These are phyloP conservation scores for Pseudochirops corinnae DNA, from an alignment of 2,797 vertebrate species.

Conservation along the genomic window DNA sequence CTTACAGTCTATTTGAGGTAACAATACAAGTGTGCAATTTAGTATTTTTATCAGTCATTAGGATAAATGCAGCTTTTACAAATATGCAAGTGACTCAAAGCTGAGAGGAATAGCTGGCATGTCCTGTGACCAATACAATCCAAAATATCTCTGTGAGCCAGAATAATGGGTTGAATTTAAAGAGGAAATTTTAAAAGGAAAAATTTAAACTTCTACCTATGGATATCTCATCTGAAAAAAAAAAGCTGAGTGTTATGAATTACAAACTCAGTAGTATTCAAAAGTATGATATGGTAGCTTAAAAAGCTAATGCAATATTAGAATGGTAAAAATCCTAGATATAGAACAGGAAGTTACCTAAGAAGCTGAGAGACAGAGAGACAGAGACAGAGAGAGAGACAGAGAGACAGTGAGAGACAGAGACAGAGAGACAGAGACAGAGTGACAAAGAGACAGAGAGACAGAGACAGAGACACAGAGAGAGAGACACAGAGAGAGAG, in stretches of 20 bases:
- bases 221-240: neutral
- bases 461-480: too few relatives aligned
- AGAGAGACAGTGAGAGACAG: too few relatives aligned
- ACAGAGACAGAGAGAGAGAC: too few relatives aligned
- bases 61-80: neutral
- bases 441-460: too few relatives aligned
- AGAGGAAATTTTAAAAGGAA: neutral
- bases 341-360: too few relatives aligned
- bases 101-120: neutral
- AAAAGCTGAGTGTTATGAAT: neutral
- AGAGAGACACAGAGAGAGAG: too few relatives aligned
- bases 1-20: slow-evolving; percentile 19
- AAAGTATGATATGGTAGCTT: neutral
- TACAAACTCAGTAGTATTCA: neutral
- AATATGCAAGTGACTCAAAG: neutral
- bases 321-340: neutral
- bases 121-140: neutral
- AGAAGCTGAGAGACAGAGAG: too few relatives aligned
- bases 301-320: neutral
- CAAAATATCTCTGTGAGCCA: neutral
- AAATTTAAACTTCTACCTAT: neutral
- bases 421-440: too few relatives aligned
- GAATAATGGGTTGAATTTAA: neutral
- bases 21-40: neutral
- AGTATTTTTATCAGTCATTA: neutral